Conservation (phyloP, 2,888 invertebrate genomes). For the Altica lythri region DNA sequence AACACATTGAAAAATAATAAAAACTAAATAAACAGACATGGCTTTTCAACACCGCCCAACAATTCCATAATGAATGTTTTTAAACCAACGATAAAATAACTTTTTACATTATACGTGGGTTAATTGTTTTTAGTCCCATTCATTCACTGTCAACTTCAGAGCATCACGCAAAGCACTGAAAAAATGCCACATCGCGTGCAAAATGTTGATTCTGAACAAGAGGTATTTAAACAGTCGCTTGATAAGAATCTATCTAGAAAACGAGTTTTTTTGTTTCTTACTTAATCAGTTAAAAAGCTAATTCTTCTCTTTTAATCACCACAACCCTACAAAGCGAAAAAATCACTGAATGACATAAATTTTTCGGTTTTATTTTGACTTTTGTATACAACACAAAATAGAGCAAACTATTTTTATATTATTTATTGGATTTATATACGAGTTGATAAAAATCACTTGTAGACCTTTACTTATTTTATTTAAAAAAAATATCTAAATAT, state of each 20-base stretch:
- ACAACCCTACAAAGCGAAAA: no score
- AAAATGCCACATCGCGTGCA: conserved; percentile 26
- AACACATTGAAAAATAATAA: no score
- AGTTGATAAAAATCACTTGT: no score
- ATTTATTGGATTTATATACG: no score
- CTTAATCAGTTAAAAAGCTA: conserved; percentile 14
- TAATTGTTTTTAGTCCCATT: conserved; percentile 25
- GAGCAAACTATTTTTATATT: no score
- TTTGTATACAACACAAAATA: no score
- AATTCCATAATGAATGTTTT: conserved; percentile 15
- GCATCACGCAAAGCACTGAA: conserved; percentile 19
- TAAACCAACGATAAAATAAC: conserved; percentile 14
- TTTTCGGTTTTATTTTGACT: no score
- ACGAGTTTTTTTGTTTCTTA: conserved; percentile 18
- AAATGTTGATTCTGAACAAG: conserved; percentile 22
- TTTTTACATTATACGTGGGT: conserved; percentile 19
- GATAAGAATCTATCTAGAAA: conserved; percentile 16
- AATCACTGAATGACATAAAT: no score
- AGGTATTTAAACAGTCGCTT: conserved; percentile 22
- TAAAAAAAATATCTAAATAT: no score
- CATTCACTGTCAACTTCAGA: conserved; percentile 25
- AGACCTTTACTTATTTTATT: no score
- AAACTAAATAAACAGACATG: no score
- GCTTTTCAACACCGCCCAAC: neutral
- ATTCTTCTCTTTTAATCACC: conserved; percentile 17